A percentile compares a stretch with the other conserved stretches of the same genome.
Conservation (phyloP, 2,113 vertebrate genomes). For the Grallaria varia region DNA sequence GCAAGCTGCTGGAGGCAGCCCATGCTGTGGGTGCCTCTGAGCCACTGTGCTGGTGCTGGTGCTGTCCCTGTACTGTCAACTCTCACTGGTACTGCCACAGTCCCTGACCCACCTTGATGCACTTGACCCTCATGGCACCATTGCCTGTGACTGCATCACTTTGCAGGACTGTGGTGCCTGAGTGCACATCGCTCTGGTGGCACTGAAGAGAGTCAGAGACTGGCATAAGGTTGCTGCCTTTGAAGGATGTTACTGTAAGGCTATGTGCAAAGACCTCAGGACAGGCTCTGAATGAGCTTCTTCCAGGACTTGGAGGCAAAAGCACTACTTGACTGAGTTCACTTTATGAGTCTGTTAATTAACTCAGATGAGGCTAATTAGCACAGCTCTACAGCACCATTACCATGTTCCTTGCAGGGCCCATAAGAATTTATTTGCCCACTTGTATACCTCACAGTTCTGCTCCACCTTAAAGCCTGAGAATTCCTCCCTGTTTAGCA, state of each 20-base stretch:
- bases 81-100: accelerated
- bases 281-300: background rate
- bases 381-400: background rate
- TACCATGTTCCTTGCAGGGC: background rate
- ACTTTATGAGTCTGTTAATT: background rate
- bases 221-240: background rate
- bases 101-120: accelerated
- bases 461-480: background rate
- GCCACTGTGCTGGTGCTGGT: accelerated
- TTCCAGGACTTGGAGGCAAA: background rate
- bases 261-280: background rate
- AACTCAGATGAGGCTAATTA: background rate
- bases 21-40: accelerated
- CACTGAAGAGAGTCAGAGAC: no score
- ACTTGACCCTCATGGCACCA: accelerated
- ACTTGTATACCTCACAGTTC: background rate
- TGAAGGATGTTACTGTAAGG: background rate
- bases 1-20: background rate
- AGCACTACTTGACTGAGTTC: background rate
- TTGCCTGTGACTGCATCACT: accelerated
- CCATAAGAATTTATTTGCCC: background rate
- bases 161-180: accelerated
- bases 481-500: background rate
- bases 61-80: accelerated
- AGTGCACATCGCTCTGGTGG: background rate